A percentile compares a stretch with the other conserved stretches of the same genome.
Evolutionary conservation across 2,888 invertebrate genomes (phyloP).

Genomic region (Cremastinae sp.): DNA sequence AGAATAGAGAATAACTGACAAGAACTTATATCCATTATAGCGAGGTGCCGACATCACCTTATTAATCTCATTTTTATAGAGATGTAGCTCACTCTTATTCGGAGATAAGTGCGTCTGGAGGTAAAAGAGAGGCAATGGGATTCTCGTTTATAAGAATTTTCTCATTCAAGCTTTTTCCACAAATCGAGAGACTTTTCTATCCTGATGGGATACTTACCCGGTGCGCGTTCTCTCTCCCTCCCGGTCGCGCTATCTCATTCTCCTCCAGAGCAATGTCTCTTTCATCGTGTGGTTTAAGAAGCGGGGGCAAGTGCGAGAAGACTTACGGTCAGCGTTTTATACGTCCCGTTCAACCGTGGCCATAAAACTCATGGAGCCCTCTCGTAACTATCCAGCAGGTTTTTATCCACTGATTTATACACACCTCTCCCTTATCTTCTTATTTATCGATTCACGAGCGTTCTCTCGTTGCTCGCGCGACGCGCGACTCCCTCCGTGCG

Average conservation of each 20-base stretch:
- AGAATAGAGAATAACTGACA: not conserved
- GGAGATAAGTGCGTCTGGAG: slow-evolving; percentile 30
- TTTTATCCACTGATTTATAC: slow-evolving; percentile 71
- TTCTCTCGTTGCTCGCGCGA: slow-evolving; percentile 51
- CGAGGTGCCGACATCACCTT: no score
- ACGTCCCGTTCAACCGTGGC: slow-evolving; percentile 59
- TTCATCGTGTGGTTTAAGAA: slow-evolving; percentile 45
- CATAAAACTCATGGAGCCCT: slow-evolving; percentile 60
- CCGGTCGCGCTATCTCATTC: slow-evolving; percentile 3
- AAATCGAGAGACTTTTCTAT: slow-evolving; percentile 53
- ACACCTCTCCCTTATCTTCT: slow-evolving; percentile 67
- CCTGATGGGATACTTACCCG: slow-evolving; percentile 38
- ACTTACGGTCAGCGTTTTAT: slow-evolving; percentile 60
- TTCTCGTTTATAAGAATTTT: slow-evolving; percentile 58
- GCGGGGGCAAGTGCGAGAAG: slow-evolving; percentile 50
- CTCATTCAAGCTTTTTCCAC: slow-evolving; percentile 44
- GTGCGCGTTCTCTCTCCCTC: not conserved
- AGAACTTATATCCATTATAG: not conserved
- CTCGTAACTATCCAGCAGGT: slow-evolving; percentile 66
- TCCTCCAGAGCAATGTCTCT: not conserved
- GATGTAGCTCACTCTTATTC: slow-evolving; percentile 25
- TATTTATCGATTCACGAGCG: slow-evolving; percentile 68
- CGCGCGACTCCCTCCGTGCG: not conserved
- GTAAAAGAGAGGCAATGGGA: slow-evolving; percentile 9
- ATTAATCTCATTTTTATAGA: no score